These are phyloP conservation scores for Semnornis frantzii DNA, from an alignment of 2,113 vertebrate genomes.

Conservation along the genomic window DNA sequence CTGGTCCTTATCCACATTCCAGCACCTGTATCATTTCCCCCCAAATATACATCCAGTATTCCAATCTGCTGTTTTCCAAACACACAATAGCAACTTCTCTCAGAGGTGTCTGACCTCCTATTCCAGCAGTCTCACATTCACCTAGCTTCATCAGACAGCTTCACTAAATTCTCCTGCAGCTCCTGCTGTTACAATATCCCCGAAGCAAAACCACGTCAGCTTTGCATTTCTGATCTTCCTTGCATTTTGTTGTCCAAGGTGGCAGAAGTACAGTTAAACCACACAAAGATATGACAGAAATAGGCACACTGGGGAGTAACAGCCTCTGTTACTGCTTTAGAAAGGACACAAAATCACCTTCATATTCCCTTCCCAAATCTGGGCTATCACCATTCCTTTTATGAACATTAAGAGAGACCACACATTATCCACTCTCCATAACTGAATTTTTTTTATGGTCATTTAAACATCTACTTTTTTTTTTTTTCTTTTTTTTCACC, in stretches of 20 bases:
- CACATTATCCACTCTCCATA: neutral
- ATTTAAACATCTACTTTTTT: neutral
- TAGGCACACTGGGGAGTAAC: rapidly evolving
- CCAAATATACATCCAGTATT: neutral
- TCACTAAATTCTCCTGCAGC: neutral
- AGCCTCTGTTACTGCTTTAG: neutral
- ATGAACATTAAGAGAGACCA: neutral
- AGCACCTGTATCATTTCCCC: neutral
- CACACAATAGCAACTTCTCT: neutral
- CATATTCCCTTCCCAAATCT: neutral
- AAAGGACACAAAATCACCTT: neutral
- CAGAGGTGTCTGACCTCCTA: neutral
- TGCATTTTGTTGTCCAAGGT: neutral
- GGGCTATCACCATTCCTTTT: neutral
- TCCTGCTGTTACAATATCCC: neutral
- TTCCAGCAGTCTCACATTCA: neutral
- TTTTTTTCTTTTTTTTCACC: too few relatives aligned
- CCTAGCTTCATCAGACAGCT: neutral
- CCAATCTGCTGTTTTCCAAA: neutral
- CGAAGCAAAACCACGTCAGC: neutral
- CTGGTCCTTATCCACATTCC: neutral
- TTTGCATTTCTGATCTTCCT: neutral
- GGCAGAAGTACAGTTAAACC: neutral
- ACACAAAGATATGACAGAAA: neutral
- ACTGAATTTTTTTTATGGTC: rapidly evolving